Percentiles rank a stretch among this genome's conserved stretches.
These are phyloP conservation scores for Cheilosia vernalis DNA, from an alignment of 2,888 invertebrate species.

Conservation along the genomic window DNA sequence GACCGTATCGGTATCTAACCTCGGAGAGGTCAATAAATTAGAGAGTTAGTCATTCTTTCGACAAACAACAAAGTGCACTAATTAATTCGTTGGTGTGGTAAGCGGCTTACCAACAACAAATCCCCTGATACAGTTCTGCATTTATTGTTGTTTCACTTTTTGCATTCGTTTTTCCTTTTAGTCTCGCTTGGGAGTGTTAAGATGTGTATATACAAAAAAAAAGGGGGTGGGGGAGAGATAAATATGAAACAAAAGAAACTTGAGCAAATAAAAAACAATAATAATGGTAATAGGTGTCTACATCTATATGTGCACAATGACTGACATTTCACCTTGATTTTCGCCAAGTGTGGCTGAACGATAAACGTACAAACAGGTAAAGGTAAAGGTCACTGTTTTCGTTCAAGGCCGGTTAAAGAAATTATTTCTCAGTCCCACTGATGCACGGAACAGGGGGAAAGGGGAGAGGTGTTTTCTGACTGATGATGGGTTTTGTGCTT, in stretches of 20 bases:
- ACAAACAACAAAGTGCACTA: constrained; percentile 11
- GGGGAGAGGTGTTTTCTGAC: neutral
- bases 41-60: constrained; percentile 29
- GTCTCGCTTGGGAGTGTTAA: neutral
- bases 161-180: neutral
- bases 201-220: neutral
- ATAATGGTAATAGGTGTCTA: constrained; percentile 1
- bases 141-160: constrained; percentile 8
- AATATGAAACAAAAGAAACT: constrained; percentile 1
- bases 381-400: constrained; percentile 57
- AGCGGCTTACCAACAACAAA: neutral
- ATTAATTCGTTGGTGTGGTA: constrained; percentile 4
- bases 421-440: constrained; percentile 2
- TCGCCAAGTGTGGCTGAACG: constrained; percentile 51
- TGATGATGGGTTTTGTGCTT: neutral
- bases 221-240: neutral
- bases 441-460: neutral
- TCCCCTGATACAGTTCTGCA: constrained; percentile 3
- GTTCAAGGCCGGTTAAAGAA: constrained; percentile 67
- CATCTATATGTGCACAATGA: constrained; percentile 5
- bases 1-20: constrained; percentile 3
- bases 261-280: constrained; percentile 6
- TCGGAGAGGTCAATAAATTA: constrained; percentile 28
- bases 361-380: constrained; percentile 53
- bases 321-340: constrained; percentile 68